Conservation (phyloP, 2,888 invertebrate species). For the Brachylomia viminalis region DNA sequence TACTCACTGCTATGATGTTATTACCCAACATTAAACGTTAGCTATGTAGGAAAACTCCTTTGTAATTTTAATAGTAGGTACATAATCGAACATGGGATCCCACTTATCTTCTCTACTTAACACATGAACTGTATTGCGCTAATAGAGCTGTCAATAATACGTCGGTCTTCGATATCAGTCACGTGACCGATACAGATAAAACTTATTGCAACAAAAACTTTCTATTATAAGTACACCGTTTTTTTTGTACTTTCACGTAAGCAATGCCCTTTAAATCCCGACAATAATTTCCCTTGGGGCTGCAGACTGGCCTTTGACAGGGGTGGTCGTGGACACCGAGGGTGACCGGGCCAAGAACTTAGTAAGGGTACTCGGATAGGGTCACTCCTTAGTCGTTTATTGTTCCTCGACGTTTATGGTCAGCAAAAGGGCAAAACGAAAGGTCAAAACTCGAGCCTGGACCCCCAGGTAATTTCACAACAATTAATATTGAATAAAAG, state of each 20-base stretch:
- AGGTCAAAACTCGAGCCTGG: conserved; percentile 79
- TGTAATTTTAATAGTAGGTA: neutral
- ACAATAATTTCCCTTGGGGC: conserved; percentile 90
- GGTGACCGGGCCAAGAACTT: conserved; percentile 85
- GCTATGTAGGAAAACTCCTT: neutral
- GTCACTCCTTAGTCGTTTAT: conserved; percentile 87
- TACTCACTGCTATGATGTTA: neutral
- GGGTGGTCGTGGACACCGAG: conserved; percentile 87
- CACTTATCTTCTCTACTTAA: conserved; percentile 30
- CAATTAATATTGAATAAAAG: conserved; percentile 82
- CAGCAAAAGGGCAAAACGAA: conserved; percentile 86
- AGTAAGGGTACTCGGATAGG: conserved; percentile 81
- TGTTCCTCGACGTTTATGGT: conserved; percentile 89
- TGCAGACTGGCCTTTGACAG: conserved; percentile 87
- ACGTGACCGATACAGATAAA: conserved; percentile 84
- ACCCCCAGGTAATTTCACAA: conserved; percentile 80
- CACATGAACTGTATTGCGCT: conserved; percentile 55
- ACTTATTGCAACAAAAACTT: conserved; percentile 78
- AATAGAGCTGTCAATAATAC: conserved; percentile 70
- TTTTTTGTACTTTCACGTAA: conserved; percentile 86
- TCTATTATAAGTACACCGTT: conserved; percentile 85
- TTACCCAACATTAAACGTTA: neutral
- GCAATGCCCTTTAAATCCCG: conserved; percentile 91
- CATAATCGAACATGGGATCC: conserved; percentile 8
- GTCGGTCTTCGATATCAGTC: conserved; percentile 69